Percentiles rank a stretch among this genome's conserved stretches.
Conservation (phyloP, 2,888 invertebrate species). For the Sceliomorpha sp. region DNA sequence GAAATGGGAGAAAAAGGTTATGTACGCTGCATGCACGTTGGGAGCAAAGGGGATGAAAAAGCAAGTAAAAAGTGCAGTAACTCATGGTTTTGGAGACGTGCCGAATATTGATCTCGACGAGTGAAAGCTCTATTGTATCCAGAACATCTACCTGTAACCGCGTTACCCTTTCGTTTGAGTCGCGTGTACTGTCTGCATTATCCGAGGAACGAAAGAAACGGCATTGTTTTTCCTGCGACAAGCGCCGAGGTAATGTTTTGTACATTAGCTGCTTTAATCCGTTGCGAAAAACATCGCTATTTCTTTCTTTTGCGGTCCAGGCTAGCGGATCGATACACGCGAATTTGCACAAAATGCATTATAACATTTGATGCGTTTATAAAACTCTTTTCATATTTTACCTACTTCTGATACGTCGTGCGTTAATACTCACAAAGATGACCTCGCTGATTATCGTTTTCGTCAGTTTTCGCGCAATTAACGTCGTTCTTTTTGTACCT, state of each 20-base stretch:
- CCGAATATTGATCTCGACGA: constrained; percentile 73
- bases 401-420: too few species aligned
- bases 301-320: constrained; percentile 5
- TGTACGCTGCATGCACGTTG: constrained; percentile 14
- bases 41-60: constrained; percentile 16
- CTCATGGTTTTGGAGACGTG: constrained; percentile 69
- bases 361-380: too few species aligned
- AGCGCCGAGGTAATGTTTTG: constrained; percentile 13
- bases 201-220: constrained; percentile 12
- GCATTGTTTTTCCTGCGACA: constrained; percentile 19
- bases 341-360: too few species aligned
- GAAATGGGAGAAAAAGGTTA: constrained; percentile 19
- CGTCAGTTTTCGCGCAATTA: too few species aligned
- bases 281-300: constrained; percentile 10
- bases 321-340: too few species aligned
- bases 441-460: too few species aligned
- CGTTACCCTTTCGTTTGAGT: constrained; percentile 29
- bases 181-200: constrained; percentile 33
- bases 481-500: too few species aligned
- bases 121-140: constrained; percentile 59
- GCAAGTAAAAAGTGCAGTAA: constrained; percentile 43
- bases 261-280: constrained; percentile 9
- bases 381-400: too few species aligned
- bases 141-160: constrained; percentile 55
- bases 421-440: too few species aligned